phyloP scores from a whole-genome alignment of 2,797 vertebrate species.

The Coracias cyanogaster region DNA sequence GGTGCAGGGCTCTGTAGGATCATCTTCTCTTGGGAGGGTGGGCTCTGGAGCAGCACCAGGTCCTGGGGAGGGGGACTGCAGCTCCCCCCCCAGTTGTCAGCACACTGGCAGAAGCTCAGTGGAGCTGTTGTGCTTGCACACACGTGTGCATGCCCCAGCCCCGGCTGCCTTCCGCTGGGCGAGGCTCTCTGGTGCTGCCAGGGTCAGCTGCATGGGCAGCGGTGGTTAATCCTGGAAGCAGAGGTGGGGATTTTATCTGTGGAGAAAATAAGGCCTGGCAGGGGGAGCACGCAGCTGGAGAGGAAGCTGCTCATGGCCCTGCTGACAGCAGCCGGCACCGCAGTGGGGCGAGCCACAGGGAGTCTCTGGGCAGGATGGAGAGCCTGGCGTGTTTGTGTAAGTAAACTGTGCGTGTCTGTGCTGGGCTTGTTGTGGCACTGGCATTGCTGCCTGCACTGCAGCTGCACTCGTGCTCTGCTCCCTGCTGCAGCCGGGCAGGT shows the following conservation, averaged over 20 bases:
- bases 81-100: background rate
- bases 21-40: background rate
- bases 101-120: background rate
- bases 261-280: background rate
- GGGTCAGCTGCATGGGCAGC: background rate
- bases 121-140: background rate
- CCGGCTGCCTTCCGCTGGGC: background rate
- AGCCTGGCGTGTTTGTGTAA: background rate
- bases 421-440: background rate
- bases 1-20: background rate
- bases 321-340: background rate
- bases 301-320: slow-evolving; percentile 44
- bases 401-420: background rate
- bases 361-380: slow-evolving; percentile 7
- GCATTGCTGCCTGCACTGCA: background rate
- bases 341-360: rapidly evolving
- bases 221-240: background rate
- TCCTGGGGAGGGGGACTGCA: background rate
- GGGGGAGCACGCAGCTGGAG: background rate
- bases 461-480: background rate
- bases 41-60: background rate
- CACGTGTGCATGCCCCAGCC: rapidly evolving
- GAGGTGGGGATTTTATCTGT: background rate
- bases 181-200: background rate
- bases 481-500: background rate